Conservation (phyloP, 2,888 invertebrate species). For the Nudaria mundana region DNA sequence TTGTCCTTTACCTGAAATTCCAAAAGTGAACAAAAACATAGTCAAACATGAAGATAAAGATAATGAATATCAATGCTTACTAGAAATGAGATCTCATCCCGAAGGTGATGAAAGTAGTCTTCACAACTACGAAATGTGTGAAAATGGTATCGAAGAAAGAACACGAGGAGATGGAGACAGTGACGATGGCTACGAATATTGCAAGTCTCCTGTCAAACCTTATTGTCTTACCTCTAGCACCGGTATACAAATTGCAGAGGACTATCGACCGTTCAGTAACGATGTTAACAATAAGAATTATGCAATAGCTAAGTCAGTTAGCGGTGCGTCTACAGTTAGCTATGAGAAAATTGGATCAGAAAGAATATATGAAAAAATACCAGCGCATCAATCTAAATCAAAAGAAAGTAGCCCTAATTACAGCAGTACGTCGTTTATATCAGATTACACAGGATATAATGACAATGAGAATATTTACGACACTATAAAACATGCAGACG, state of each 20-base stretch:
- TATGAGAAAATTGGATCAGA: slow-evolving; percentile 74
- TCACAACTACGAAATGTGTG: slow-evolving; percentile 79
- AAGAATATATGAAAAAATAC: slow-evolving; percentile 75
- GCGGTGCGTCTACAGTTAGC: slow-evolving; percentile 70
- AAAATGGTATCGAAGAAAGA: slow-evolving; percentile 64
- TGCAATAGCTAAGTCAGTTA: slow-evolving; percentile 66
- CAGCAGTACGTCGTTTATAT: slow-evolving; percentile 64
- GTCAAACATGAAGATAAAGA: slow-evolving; percentile 40
- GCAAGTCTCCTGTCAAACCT: slow-evolving; percentile 70
- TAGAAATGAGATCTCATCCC: slow-evolving; percentile 73
- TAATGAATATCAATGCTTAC: slow-evolving; percentile 71
- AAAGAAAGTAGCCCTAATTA: slow-evolving; percentile 65
- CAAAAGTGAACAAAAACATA: slow-evolving; percentile 42
- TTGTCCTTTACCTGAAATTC: slow-evolving; percentile 76
- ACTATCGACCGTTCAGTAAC: slow-evolving; percentile 62
- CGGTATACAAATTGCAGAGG: slow-evolving; percentile 77
- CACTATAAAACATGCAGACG: slow-evolving; percentile 80
- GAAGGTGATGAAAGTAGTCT: slow-evolving; percentile 75
- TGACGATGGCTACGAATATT: slow-evolving; percentile 76
- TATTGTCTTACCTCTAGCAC: slow-evolving; percentile 68
- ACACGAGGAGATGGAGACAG: slow-evolving; percentile 73
- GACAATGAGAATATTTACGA: slow-evolving; percentile 83
- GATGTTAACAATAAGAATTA: slow-evolving; percentile 60
- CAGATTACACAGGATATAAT: slow-evolving; percentile 67
- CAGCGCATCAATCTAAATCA: slow-evolving; percentile 52